Conservation (phyloP, 2,888 invertebrate species). For the Drosophila sordidula region DNA sequence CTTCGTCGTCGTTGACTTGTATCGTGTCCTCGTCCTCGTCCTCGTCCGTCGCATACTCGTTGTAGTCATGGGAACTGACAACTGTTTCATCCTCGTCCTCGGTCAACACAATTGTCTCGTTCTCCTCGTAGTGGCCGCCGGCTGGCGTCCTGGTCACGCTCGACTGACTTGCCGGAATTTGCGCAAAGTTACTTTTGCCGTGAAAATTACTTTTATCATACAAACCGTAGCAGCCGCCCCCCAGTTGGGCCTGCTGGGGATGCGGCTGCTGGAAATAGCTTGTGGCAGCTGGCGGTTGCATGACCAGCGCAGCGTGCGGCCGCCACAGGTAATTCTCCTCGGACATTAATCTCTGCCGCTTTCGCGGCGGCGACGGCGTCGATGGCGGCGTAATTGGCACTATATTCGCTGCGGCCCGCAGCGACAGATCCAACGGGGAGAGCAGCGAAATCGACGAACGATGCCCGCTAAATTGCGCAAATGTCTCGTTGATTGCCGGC, state of each 20-base stretch:
- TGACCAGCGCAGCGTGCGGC: conserved; percentile 58
- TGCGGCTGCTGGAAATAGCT: conserved; percentile 56
- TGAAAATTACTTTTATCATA: conserved; percentile 72
- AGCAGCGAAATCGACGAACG: conserved; percentile 71
- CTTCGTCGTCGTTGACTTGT: conserved; percentile 82
- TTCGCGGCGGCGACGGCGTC: conserved; percentile 85
- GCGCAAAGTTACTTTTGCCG: conserved; percentile 73
- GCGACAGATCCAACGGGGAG: conserved; percentile 84
- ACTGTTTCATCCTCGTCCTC: conserved; percentile 83
- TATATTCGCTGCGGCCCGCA: conserved; percentile 79
- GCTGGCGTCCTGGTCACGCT: conserved; percentile 51
- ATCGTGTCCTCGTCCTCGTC: conserved; percentile 61
- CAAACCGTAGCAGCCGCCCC: conserved; percentile 41
- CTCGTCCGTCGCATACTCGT: conserved; percentile 75
- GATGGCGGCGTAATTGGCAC: conserved; percentile 85
- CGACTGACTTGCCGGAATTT: conserved; percentile 80
- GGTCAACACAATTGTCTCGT: conserved; percentile 84
- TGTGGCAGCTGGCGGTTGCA: conserved; percentile 38
- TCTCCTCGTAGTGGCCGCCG: conserved; percentile 70
- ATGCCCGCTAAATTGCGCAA: conserved; percentile 83
- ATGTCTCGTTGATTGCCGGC: conserved; percentile 84
- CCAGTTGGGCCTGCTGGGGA: conserved; percentile 23
- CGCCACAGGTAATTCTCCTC: conserved; percentile 83
- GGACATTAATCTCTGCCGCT: conserved; percentile 82
- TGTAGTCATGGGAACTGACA: conserved; percentile 83